Percentiles rank a stretch among this genome's conserved stretches.
phyloP scores from a whole-genome alignment of 2,888 invertebrate genomes.

The Harmothoe impar region DNA sequence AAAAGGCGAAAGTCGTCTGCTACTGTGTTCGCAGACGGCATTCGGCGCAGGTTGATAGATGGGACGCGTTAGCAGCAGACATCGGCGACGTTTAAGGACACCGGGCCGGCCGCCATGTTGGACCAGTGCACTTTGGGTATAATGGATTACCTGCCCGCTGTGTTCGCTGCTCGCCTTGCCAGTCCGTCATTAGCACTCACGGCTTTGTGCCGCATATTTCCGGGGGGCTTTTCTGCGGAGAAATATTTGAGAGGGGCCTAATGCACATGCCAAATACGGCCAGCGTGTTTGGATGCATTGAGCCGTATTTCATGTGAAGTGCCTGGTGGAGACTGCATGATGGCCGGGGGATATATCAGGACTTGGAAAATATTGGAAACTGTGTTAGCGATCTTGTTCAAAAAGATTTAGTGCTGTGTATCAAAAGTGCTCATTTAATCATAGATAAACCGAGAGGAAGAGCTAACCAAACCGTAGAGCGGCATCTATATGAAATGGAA shows the following conservation, averaged over 20 bases:
- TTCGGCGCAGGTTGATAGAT: background rate
- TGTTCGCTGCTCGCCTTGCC: background rate
- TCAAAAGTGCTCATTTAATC: too few relatives aligned
- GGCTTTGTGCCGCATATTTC: conserved; percentile 5
- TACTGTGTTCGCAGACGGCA: background rate
- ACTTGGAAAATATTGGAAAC: too few relatives aligned
- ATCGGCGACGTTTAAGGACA: background rate
- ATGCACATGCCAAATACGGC: conserved; percentile 41
- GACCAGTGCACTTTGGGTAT: background rate
- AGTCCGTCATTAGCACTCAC: conserved; percentile 7
- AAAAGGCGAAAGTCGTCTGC: conserved; percentile 22
- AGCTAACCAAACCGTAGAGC: too few relatives aligned
- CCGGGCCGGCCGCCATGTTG: background rate
- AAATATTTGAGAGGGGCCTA: conserved; percentile 48
- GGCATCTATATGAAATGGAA: too few relatives aligned
- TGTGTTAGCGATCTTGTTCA: too few relatives aligned
- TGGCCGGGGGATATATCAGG: background rate
- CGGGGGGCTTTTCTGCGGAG: conserved; percentile 38
- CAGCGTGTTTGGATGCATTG: background rate
- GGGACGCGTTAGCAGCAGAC: conserved; percentile 17
- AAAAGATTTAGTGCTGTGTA: too few relatives aligned
- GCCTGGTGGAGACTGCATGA: background rate
- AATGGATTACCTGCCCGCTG: background rate
- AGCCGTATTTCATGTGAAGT: background rate
- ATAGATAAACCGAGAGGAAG: too few relatives aligned